Conservation (phyloP, 2,113 vertebrate genomes). For the human region GRCh38 chr12:61674501-61675000, state of each 20-base stretch:
- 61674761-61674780: background rate
- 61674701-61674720: conserved; percentile 5
- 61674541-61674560: background rate
- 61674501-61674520: conserved; percentile 2
- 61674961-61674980: background rate
- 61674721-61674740: background rate
- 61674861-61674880: background rate
- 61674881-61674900: background rate
- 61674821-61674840: background rate
- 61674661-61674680: conserved; percentile 3
- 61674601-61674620: background rate
- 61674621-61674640: background rate
- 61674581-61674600: background rate
- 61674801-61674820: conserved; percentile 37
- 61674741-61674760: background rate
- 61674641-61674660: background rate
- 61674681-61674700: background rate
- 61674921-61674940: background rate
- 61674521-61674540: background rate
- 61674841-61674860: background rate
- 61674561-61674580: rapidly evolving
- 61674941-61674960: background rate
- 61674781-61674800: background rate
- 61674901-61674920: background rate
- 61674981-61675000: background rate